Evolutionary conservation across 1,140 invertebrate species (phyloP).

Genomic region (Eufriesea mexicana): DNA sequence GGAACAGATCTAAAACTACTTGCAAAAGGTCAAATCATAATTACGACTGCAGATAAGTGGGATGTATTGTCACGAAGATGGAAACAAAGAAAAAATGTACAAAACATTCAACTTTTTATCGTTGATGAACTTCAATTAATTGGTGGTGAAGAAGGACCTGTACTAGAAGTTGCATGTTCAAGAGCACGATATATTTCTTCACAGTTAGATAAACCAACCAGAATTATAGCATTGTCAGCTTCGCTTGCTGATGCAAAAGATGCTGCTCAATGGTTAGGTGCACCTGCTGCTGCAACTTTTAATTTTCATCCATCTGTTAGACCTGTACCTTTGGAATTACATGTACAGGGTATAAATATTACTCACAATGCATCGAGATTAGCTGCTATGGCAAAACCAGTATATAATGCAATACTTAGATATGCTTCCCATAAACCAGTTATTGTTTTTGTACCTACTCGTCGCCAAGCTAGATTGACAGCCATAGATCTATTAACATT

Average conservation of each 20-base stretch:
- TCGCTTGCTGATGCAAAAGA: constrained; percentile 98
- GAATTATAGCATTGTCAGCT: constrained; percentile 97
- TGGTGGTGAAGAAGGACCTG: constrained; percentile 94
- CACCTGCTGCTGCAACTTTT: constrained; percentile 95
- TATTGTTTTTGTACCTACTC: constrained; percentile 97
- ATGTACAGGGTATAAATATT: constrained; percentile 98
- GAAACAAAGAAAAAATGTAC: constrained; percentile 99
- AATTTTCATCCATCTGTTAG: constrained; percentile 99
- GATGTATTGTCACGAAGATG: constrained; percentile 98
- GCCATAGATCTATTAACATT: constrained; percentile 98
- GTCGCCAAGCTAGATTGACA: constrained; percentile 95
- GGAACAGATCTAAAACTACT: constrained; percentile 97
- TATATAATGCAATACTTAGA: constrained; percentile 96
- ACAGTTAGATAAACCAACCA: constrained; percentile 95
- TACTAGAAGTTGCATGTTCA: constrained; percentile 98
- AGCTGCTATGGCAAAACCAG: constrained; percentile 98
- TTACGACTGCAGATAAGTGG: constrained; percentile 99
- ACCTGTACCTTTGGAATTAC: constrained; percentile 96
- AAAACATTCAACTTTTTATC: constrained; percentile 98
- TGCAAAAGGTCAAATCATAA: constrained; percentile 96
- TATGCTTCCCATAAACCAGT: constrained; percentile 94
- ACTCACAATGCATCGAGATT: constrained; percentile 97
- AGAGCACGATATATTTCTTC: constrained; percentile 98
- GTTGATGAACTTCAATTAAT: constrained; percentile 98
- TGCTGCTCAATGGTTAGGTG: constrained; percentile 98